These are phyloP conservation scores for Ptycholaimellus sp. DNA, from an alignment of 2,888 invertebrate genomes.

Conservation along the genomic window DNA sequence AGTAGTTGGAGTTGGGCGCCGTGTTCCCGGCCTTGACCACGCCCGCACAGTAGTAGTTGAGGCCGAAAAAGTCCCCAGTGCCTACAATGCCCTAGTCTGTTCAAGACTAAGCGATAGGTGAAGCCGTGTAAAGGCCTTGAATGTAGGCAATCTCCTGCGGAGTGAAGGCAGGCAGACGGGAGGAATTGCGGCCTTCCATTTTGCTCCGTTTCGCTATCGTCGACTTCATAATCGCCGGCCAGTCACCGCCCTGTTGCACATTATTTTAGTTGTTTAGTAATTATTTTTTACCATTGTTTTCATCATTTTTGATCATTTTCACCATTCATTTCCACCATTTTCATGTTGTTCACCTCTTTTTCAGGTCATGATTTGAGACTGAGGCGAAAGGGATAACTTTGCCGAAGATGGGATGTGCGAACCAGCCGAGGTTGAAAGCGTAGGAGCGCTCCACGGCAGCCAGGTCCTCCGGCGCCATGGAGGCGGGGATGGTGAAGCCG, in stretches of 20 bases:
- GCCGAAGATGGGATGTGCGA: conserved; percentile 8
- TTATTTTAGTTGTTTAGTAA: too few species aligned
- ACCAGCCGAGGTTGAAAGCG: conserved; percentile 9
- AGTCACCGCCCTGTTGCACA: conserved; percentile 7
- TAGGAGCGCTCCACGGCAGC: conserved; percentile 4
- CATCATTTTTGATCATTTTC: too few species aligned
- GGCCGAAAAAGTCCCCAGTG: conserved; percentile 46
- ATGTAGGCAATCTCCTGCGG: conserved; percentile 15
- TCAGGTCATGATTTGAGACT: too few species aligned
- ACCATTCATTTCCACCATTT: too few species aligned
- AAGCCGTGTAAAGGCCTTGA: neutral
- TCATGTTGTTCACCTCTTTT: too few species aligned
- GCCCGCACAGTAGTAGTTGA: conserved; percentile 43
- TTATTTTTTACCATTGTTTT: too few species aligned
- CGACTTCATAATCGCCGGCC: conserved; percentile 3
- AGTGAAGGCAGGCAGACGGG: conserved; percentile 24
- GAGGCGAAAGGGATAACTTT: too few species aligned
- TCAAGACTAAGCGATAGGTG: neutral
- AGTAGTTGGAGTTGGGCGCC: too few species aligned
- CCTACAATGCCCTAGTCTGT: conserved; percentile 18
- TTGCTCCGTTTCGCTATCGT: conserved; percentile 10
- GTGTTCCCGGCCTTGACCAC: conserved; percentile 6
- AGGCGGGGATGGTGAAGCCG: neutral
- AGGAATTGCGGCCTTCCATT: conserved; percentile 12
- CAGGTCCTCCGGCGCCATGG: conserved; percentile 1